A percentile compares a stretch with the other conserved stretches of the same genome.
phyloP scores from a whole-genome alignment of 2,797 vertebrate species.

The Chromis chromis region DNA sequence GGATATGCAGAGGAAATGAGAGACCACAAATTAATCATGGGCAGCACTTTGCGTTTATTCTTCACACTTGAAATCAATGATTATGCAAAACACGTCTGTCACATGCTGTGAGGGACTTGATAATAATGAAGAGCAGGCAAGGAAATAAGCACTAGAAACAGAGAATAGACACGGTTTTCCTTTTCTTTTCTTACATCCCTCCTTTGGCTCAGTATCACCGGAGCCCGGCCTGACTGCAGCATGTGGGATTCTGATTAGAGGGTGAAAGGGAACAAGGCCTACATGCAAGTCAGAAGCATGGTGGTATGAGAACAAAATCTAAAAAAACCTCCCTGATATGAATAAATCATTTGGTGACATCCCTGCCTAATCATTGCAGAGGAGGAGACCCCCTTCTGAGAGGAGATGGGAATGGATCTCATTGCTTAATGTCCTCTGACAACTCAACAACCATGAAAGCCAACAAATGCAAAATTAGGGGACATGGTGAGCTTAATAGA shows the following conservation, averaged over 20 bases:
- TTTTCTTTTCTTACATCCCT: slow-evolving; percentile 8
- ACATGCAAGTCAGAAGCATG: slow-evolving; percentile 27
- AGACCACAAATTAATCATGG: slow-evolving; percentile 70
- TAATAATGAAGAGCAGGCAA: slow-evolving; percentile 34
- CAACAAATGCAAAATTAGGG: slow-evolving; percentile 43
- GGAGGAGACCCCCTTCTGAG: slow-evolving; percentile 52
- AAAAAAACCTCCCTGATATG: slow-evolving; percentile 44
- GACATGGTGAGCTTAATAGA: slow-evolving; percentile 1
- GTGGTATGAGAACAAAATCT: slow-evolving; percentile 55
- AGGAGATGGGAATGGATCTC: slow-evolving; percentile 47
- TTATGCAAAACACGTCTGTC: slow-evolving; percentile 65
- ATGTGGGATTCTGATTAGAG: neutral
- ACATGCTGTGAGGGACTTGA: slow-evolving; percentile 52
- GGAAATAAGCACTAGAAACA: slow-evolving; percentile 8
- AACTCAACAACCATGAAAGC: slow-evolving; percentile 47
- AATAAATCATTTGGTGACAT: slow-evolving; percentile 70
- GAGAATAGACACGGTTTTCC: slow-evolving; percentile 15
- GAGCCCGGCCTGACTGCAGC: slow-evolving; percentile 28
- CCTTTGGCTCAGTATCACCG: slow-evolving; percentile 12
- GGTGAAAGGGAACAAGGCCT: neutral
- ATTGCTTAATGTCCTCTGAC: slow-evolving; percentile 50
- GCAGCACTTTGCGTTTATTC: slow-evolving; percentile 56
- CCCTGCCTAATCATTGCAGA: slow-evolving; percentile 28
- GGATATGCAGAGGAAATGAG: slow-evolving; percentile 49
- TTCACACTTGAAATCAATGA: slow-evolving; percentile 65